phyloP scores from a whole-genome alignment of 2,888 invertebrate species.

The Spatulosminthurus flaviceps region DNA sequence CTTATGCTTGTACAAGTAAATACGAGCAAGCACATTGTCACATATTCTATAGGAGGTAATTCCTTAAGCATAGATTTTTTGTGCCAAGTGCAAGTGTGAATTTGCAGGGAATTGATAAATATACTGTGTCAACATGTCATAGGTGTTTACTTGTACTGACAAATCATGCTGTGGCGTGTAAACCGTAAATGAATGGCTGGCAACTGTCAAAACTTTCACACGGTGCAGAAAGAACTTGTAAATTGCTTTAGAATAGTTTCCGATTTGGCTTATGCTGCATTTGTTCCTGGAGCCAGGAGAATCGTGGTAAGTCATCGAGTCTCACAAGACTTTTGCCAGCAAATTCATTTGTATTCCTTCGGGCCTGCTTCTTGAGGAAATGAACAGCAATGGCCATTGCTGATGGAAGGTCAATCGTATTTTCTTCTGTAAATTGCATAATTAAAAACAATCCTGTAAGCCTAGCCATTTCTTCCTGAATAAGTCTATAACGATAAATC shows the following conservation, averaged over 20 bases:
- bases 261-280: slow-evolving; percentile 35
- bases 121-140: background rate
- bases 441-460: background rate
- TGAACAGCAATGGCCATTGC: slow-evolving; percentile 56
- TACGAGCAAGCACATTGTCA: no score
- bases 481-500: background rate
- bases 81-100: no score
- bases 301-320: slow-evolving; percentile 53
- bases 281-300: slow-evolving; percentile 40
- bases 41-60: no score
- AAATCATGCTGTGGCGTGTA: background rate
- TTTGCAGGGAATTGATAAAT: no score
- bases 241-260: slow-evolving; percentile 30
- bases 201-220: slow-evolving; percentile 23
- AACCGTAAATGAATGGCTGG: slow-evolving; percentile 23
- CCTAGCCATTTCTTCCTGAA: no score
- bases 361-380: slow-evolving; percentile 57
- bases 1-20: no score
- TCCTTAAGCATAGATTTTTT: no score
- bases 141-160: background rate
- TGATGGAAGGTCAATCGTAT: slow-evolving; percentile 55
- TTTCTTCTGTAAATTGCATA: slow-evolving; percentile 52
- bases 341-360: slow-evolving; percentile 53
- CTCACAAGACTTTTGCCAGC: slow-evolving; percentile 53
- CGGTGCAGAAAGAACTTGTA: background rate